Conservation (phyloP, 1,140 invertebrate species). For the Ceratoteleas bidentatus region DNA sequence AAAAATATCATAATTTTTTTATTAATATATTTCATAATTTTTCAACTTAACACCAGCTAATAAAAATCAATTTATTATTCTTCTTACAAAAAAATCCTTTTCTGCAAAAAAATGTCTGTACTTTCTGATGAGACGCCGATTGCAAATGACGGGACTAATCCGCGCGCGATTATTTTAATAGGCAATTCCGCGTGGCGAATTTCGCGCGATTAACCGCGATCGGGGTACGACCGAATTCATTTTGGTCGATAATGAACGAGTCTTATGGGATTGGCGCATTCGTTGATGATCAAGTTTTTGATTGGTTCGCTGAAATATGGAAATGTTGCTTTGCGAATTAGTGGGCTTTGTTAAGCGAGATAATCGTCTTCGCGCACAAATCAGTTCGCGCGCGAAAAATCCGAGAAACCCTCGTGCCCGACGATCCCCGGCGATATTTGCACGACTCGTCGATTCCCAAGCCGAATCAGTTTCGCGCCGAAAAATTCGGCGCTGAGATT, state of each 20-base stretch:
- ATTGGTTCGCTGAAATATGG: constrained; percentile 22
- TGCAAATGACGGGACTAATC: constrained; percentile 17
- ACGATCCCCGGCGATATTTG: background rate
- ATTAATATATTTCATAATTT: too few relatives aligned
- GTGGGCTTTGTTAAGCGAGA: constrained; percentile 17
- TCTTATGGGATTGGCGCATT: constrained; percentile 52
- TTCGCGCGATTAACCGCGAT: constrained; percentile 50
- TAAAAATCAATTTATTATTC: too few relatives aligned
- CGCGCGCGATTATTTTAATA: constrained; percentile 32
- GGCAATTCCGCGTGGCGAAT: constrained; percentile 18
- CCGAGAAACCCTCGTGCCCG: background rate
- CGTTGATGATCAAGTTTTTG: constrained; percentile 48
- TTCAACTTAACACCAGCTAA: too few relatives aligned
- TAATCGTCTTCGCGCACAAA: constrained; percentile 19
- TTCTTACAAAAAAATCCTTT: too few relatives aligned
- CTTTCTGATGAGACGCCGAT: background rate
- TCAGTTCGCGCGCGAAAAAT: constrained; percentile 20
- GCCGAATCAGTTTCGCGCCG: background rate
- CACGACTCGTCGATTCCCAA: background rate
- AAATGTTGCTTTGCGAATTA: constrained; percentile 44
- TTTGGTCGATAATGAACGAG: constrained; percentile 45
- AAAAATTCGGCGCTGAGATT: background rate
- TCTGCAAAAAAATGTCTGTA: too few relatives aligned
- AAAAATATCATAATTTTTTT: too few relatives aligned
- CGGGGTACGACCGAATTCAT: constrained; percentile 46